phyloP scores from a whole-genome alignment of 2,113 vertebrate species.

The Blennius ocellaris region DNA sequence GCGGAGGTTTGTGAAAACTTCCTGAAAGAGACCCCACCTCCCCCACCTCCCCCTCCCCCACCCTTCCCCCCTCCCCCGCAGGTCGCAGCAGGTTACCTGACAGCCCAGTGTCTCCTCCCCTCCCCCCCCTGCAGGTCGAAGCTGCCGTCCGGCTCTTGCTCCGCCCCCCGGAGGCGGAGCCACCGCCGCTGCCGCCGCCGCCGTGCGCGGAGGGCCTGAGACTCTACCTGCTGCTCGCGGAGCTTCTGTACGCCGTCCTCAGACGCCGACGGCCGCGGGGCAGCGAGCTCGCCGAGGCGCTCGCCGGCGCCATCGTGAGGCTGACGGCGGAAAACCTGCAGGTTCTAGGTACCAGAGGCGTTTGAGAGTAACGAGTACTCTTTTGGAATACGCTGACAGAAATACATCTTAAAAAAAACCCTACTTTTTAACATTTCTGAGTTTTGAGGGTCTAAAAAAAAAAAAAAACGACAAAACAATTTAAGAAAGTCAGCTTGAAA shows the following conservation, averaged over 20 bases:
- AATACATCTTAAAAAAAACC: too few relatives aligned
- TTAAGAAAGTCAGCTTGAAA: too few relatives aligned
- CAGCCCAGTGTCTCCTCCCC: too few relatives aligned
- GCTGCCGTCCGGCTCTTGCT: constrained; percentile 31
- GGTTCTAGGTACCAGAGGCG: constrained; percentile 61
- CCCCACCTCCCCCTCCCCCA: too few relatives aligned
- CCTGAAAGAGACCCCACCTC: too few relatives aligned
- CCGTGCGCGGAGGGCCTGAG: constrained; percentile 65
- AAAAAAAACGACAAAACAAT: too few relatives aligned
- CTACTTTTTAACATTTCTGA: too few relatives aligned
- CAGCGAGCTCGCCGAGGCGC: constrained; percentile 18
- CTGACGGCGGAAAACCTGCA: constrained; percentile 50
- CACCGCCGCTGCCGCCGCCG: constrained; percentile 36
- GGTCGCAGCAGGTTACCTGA: too few relatives aligned
- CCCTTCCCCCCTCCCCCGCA: too few relatives aligned
- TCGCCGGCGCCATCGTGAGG: constrained; percentile 48
- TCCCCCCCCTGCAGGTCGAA: constrained; percentile 48
- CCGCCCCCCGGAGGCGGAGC: constrained; percentile 20
- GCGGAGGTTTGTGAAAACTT: constrained; percentile 46
- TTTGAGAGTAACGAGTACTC: neutral
- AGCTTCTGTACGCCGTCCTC: constrained; percentile 53
- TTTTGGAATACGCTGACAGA: too few relatives aligned
- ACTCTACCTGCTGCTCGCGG: constrained; percentile 67
- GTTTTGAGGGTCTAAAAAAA: too few relatives aligned
- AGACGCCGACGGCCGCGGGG: neutral